These are phyloP conservation scores for Clarias pachynema DNA, from an alignment of 2,797 vertebrate species.

Conservation along the genomic window DNA sequence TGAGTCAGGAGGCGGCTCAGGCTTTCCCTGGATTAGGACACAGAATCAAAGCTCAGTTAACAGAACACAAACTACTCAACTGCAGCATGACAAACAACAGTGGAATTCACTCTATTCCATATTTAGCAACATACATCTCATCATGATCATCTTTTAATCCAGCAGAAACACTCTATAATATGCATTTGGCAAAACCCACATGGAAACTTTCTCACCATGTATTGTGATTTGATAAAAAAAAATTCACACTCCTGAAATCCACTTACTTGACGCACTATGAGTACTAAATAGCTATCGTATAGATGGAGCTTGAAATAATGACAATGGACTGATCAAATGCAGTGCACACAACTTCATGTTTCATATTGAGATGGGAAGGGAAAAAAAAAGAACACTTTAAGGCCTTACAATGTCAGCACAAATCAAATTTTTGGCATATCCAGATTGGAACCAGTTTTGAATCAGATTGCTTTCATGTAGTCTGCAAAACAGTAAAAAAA, in stretches of 20 bases:
- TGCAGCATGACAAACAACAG: background rate
- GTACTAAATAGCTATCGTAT: background rate
- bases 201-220: background rate
- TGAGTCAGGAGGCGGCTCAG: conserved; percentile 67
- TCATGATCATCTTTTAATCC: background rate
- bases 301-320: background rate
- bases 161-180: background rate
- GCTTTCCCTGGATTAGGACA: conserved; percentile 72
- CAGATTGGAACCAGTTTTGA: too few relatives aligned
- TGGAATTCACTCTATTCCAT: background rate
- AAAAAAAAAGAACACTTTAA: too few relatives aligned
- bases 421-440: too few relatives aligned
- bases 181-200: background rate
- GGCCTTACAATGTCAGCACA: too few relatives aligned
- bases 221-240: background rate
- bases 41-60: conserved; percentile 17
- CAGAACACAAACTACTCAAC: background rate
- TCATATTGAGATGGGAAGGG: background rate
- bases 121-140: background rate
- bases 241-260: too few relatives aligned
- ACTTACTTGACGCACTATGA: background rate
- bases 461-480: too few relatives aligned
- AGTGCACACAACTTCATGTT: background rate
- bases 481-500: too few relatives aligned
- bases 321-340: background rate